Evolutionary conservation across 2,797 vertebrate species (phyloP), one percentile per base, ranked within the genome.

Genomic region (Gymnoscopelus braueri): DNA sequence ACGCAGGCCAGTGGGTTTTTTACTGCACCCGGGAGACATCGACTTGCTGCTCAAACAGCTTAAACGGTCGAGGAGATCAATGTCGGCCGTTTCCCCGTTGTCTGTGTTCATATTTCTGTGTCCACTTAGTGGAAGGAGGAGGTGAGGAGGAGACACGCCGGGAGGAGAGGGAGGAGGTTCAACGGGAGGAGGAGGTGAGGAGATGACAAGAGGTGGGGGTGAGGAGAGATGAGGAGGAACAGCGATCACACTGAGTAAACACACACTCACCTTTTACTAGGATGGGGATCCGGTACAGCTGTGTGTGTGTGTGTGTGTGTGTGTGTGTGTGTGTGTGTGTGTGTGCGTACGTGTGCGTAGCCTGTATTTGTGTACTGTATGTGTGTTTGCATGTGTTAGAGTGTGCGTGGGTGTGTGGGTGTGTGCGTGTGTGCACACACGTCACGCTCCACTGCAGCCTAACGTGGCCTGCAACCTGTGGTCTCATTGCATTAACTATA

Each of bases 31-130:
- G 48, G 47, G 67, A n/a, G 66, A 71, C 53, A 67, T 63, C 14
- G 39, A 44, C 39, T 44, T 53, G 71, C 39, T 53, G 26, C 68
- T 73, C 62, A 79, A 84, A 75, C 65, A 72, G 64, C 62, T 59
- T 62, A 70, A 65, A 79, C 60, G 75, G 66, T 1, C 66, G 15
- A 58, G 2, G 56, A 76, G 80, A 83, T 90, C 79, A 67, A 84
- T 69, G 76, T 50, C 19, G 52, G 29, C 29, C 72, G 44, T 69
- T 69, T 51, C 10, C 6, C 35, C 29, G 53, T 47, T 58, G 44
- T 76, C 50, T 4, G 49, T 67, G 84, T 79, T 69, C 49, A 67
- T 39, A 47, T 73, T 64, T 75, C 9, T 76, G 81, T 67, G 65
- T 67, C 48, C 64, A 67, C 56, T 73, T 48, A 54, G 3, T 19